Conservation (phyloP, 2,797 vertebrate species). For the Mallotus villosus region DNA sequence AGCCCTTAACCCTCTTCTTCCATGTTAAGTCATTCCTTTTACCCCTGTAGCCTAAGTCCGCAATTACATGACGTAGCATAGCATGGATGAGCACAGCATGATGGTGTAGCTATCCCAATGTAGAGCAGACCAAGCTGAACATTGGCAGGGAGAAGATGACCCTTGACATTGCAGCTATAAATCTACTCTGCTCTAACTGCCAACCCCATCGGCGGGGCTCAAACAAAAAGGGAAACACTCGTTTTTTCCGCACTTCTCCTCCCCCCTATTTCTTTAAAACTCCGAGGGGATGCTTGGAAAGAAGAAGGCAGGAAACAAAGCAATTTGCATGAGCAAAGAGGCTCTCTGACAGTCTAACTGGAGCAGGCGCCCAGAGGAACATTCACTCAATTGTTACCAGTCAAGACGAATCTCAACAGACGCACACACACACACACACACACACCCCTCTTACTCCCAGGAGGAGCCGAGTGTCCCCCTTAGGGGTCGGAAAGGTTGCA, state of each 20-base stretch:
- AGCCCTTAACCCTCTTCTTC: too few relatives aligned
- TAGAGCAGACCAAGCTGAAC: too few relatives aligned
- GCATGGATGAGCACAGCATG: too few relatives aligned
- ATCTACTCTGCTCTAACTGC: conserved; percentile 34
- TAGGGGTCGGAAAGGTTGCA: conserved; percentile 29
- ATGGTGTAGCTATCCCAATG: too few relatives aligned
- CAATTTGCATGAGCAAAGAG: conserved; percentile 63
- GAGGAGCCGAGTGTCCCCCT: conserved; percentile 42
- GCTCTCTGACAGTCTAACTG: conserved; percentile 55
- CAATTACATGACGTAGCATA: too few relatives aligned
- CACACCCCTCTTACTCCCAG: conserved; percentile 22
- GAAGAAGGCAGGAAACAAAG: conserved; percentile 42
- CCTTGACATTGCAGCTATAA: conserved; percentile 42
- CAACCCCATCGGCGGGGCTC: conserved; percentile 30
- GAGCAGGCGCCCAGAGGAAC: conserved; percentile 51
- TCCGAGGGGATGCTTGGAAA: conserved; percentile 32
- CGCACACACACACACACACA: neutral
- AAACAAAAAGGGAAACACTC: conserved; percentile 19
- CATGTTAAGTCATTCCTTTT: too few relatives aligned
- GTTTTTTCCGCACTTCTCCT: conserved; percentile 20
- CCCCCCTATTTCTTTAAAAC: conserved; percentile 29
- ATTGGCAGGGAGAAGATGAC: too few relatives aligned
- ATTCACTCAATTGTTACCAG: conserved; percentile 48
- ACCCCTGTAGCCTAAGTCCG: too few relatives aligned
- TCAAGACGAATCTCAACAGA: conserved; percentile 38